Evolutionary conservation across 2,797 vertebrate species (phyloP), one percentile per base, ranked within the genome.

Genomic region (Dallia pectoralis): DNA sequence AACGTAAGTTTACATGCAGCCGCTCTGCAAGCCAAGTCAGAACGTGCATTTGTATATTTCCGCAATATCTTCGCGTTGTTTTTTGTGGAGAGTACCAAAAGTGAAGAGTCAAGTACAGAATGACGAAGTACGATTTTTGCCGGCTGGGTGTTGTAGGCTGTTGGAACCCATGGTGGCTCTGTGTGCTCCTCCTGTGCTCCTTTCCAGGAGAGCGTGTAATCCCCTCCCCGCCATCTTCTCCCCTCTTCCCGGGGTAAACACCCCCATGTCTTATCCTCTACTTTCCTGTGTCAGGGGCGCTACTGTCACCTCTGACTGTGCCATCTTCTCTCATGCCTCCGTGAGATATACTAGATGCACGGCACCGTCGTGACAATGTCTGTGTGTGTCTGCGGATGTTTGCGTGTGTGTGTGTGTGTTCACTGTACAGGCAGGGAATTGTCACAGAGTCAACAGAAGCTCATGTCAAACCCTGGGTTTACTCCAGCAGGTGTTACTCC

Each of bases 401-500:
- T 15, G 32, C 47, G n/a, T 64, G 67, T 15, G 32, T 53, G n/a
- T 25, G 61, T 62, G 56, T 61, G 61, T 33, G 62, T 16, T 29
- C 36, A 4, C 36, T 64, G 62, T 64, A 29, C 16, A 30, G 16
- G 63, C 48, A 36, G 30, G 16, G 62, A 18, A 59, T 49, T 49
- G 30, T 14, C n/a, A 64, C 9, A 78, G 76, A n/a, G 40, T 80
- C 80, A 76, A 69, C 71, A 79, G 79, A 76, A 85, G 72, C 83
- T 87, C 67, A 83, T 72, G 71, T 49, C 79, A 3, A 22, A 76
- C 71, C 79, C 77, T 71, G 77, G 70, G 51, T 67, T 48, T 71
- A 74, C 68, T 59, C 75, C 61, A 0, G 65, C 81, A 80, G 85
- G 85, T 74, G 75, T 84, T 82, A 79, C 83, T 83, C 75, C 62